Base-by-base conservation (phyloP, 1,140 invertebrate species). In the Heliconius nattereri region DNA sequence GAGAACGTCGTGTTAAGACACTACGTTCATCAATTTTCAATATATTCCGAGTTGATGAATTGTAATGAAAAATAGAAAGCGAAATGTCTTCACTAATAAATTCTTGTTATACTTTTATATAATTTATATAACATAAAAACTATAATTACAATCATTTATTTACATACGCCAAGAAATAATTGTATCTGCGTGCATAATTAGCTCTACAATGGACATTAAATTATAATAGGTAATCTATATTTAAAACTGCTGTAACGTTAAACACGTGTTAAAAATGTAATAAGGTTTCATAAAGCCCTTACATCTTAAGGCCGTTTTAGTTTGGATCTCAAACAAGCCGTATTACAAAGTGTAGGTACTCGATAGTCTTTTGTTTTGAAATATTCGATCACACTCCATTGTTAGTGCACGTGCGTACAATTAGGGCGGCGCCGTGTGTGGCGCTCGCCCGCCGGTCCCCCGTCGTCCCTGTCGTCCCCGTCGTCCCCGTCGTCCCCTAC, bases 381-480 rank as follows among this genome's bases (percentile, higher is more conserved):
- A 66, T 66, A 66, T 66, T 66, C 60, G 26, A 66, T 66, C 23
- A 66, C 60, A 66, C 11, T 66, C 29, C 60, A 66, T 66, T 66
- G 60, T 66, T 66, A 26, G 60, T 29, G 60, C 60, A 66, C 60
- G 60, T 66, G 60, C 23, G 60, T 66, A 66, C 60, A 66, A 66
- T 29, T 13, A 29, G 23, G 20, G 60, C 26, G 60, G 54, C 60
- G 13, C 60, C 60, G 23, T 66, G 60, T 66, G 60, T 66, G 60
- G 60, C 60, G 26, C 60, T 29, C 20, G 20, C 7, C 26, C 26
- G 26, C 26, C 5, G 5, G 32, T 35, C 32, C 40, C 40, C 40
- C 11, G 40, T 45, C 37, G 37, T 37, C 35, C 35, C 37, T 37
- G 8, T 37, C 37, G 37, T 35, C 2, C 35, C 35, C 8, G 35